Percentiles rank a stretch among this genome's conserved stretches.
phyloP scores from a whole-genome alignment of 2,113 vertebrate genomes.

The Micronycteris hirsuta region DNA sequence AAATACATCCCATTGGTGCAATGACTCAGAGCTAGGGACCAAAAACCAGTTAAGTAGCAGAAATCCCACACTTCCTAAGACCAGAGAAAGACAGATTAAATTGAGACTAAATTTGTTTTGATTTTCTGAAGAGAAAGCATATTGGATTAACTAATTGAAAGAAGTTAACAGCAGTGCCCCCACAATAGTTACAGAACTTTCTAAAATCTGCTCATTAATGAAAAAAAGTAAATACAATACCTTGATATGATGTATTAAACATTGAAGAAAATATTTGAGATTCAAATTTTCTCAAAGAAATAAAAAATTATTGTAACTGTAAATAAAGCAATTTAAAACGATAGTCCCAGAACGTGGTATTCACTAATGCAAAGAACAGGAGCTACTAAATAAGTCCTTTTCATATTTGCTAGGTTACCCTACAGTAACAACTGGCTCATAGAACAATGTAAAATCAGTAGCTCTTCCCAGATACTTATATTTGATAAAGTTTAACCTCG shows the following conservation, averaged over 20 bases:
- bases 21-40: background rate
- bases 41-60: background rate
- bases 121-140: background rate
- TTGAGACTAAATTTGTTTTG: background rate
- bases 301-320: slow-evolving; percentile 53
- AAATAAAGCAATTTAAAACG: slow-evolving; percentile 54
- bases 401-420: background rate
- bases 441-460: background rate
- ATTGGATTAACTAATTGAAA: background rate
- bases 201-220: slow-evolving; percentile 55
- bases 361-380: slow-evolving; percentile 12
- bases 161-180: background rate
- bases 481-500: background rate
- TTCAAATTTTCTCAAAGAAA: slow-evolving; percentile 68
- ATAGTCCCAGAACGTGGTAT: slow-evolving; percentile 31
- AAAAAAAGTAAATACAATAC: slow-evolving; percentile 71
- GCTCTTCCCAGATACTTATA: background rate
- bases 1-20: background rate
- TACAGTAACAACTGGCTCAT: background rate
- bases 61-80: background rate
- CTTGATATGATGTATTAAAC: slow-evolving; percentile 69
- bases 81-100: background rate
- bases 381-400: background rate
- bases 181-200: background rate
- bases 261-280: slow-evolving; percentile 64